Conservation (phyloP, 2,113 vertebrate species). For the Oophaga pumilio region DNA sequence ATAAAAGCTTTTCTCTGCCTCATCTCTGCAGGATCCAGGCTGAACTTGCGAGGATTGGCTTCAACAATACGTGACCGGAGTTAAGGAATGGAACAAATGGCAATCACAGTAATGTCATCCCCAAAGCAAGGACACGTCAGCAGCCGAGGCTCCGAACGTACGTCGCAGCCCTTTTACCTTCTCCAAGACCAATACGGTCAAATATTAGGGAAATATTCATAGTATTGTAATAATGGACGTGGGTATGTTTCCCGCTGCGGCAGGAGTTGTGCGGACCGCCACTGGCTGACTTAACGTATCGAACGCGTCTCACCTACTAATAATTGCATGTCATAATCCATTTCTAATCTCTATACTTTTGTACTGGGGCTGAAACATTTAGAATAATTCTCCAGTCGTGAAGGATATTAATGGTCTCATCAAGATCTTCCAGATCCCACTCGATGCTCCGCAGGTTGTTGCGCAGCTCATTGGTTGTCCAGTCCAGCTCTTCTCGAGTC, state of each 20-base stretch:
- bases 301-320: background rate
- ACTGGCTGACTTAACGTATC: background rate
- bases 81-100: constrained; percentile 68
- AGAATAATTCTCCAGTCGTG: background rate
- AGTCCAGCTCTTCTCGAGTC: constrained; percentile 93
- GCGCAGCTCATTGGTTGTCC: constrained; percentile 96
- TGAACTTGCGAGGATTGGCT: constrained; percentile 97
- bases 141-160: no score
- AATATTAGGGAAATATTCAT: background rate
- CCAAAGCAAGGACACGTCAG: background rate
- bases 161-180: background rate
- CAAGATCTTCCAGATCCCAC: constrained; percentile 97
- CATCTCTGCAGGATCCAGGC: constrained; percentile 87
- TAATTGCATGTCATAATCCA: background rate
- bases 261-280: background rate
- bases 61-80: constrained; percentile 87
- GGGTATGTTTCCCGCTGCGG: no score
- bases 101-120: background rate
- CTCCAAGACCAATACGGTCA: background rate
- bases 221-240: no score
- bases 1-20: constrained; percentile 93
- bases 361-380: background rate
- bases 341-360: background rate
- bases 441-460: constrained; percentile 97
- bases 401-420: constrained; percentile 99